Conservation (phyloP, 2,888 invertebrate species). For the Aphodius sticticus region DNA sequence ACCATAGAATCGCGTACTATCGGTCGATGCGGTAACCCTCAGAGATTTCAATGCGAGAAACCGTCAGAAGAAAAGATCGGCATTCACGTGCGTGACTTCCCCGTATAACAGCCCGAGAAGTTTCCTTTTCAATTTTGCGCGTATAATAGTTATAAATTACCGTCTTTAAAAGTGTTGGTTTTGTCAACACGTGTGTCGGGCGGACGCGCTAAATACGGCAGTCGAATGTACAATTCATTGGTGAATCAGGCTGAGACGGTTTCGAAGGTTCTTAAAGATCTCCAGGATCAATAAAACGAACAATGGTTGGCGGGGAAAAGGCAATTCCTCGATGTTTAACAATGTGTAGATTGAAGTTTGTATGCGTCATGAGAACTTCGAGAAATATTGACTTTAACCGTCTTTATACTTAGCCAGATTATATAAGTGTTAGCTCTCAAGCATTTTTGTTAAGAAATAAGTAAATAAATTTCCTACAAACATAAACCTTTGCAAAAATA, state of each 20-base stretch:
- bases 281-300: constrained; percentile 8
- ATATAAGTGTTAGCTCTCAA: background rate
- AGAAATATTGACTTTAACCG: constrained; percentile 4
- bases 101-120: background rate
- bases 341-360: background rate
- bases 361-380: background rate
- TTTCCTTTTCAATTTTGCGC: constrained; percentile 8
- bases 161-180: constrained; percentile 18
- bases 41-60: constrained; percentile 9
- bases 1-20: constrained; percentile 12
- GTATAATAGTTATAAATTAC: constrained; percentile 17
- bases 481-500: too few species aligned
- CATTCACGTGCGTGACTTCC: background rate
- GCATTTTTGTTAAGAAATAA: background rate
- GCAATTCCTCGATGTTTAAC: background rate
- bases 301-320: background rate
- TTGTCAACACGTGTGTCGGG: constrained; percentile 17
- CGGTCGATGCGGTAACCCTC: constrained; percentile 6
- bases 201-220: background rate
- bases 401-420: background rate
- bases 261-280: constrained; percentile 6
- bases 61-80: background rate
- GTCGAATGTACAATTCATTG: background rate
- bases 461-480: background rate
- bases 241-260: background rate